Evolutionary conservation across 64 coral and sea anemone genomes (phyloP).

Genomic region (Catalaphyllia jardinei): DNA sequence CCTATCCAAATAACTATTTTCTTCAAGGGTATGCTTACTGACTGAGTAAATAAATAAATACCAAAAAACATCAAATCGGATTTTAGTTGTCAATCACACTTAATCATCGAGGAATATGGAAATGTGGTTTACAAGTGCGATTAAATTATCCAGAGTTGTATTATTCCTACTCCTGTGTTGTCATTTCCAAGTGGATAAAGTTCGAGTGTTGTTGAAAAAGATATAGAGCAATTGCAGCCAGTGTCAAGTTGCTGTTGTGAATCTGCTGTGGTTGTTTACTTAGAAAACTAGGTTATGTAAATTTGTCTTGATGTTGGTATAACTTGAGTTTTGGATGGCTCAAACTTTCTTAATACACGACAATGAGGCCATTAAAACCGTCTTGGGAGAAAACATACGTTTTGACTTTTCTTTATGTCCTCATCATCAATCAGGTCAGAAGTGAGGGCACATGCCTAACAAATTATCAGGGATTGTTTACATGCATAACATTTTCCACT

Average conservation of each 20-base stretch:
- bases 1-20: constrained; percentile 1
- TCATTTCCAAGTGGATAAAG: constrained; percentile 21
- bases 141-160: constrained; percentile 22
- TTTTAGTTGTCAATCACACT: constrained; percentile 34
- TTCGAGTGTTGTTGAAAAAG: constrained; percentile 1
- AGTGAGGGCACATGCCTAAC: not conserved
- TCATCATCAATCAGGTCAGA: not conserved
- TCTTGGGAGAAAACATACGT: not conserved
- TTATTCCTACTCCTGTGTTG: not conserved
- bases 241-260: not conserved
- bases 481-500: constrained; percentile 30
- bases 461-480: constrained; percentile 31
- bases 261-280: constrained; percentile 11
- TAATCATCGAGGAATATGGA: not conserved
- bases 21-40: constrained; percentile 2
- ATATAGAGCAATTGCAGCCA: not conserved
- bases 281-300: constrained; percentile 8
- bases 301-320: not conserved
- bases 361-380: not conserved
- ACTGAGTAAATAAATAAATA: constrained; percentile 27
- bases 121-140: not conserved
- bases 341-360: not conserved
- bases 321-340: not conserved
- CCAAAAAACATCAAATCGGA: constrained; percentile 5
- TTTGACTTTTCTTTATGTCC: not conserved